Conservation (phyloP, 2,113 vertebrate species). For the Apus apus region DNA sequence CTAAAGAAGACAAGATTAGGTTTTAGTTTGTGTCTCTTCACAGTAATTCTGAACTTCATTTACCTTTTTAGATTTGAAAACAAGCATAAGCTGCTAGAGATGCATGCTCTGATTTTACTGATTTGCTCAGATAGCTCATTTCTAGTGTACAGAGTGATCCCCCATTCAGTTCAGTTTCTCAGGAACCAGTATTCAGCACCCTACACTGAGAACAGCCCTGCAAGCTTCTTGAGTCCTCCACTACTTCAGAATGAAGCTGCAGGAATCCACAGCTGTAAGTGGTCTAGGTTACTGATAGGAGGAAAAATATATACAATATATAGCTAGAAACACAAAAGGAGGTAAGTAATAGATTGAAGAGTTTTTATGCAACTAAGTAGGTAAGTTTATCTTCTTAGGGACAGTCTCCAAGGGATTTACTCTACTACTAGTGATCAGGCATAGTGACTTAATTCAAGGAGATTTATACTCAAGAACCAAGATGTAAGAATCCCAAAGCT, state of each 20-base stretch:
- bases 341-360: not conserved
- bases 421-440: not conserved
- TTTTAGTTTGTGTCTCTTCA: not conserved
- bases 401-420: not conserved
- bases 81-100: not conserved
- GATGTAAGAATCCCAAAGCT: not conserved
- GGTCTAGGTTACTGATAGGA: not conserved
- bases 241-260: not conserved
- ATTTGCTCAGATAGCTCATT: not conserved
- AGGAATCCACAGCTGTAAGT: not conserved
- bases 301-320: not conserved
- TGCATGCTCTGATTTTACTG: not conserved
- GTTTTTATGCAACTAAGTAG: not conserved
- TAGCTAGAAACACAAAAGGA: not conserved
- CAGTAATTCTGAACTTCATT: not conserved
- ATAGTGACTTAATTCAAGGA: not conserved
- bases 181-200: not conserved
- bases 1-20: slow-evolving; percentile 69
- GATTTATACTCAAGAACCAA: not conserved
- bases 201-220: not conserved
- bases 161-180: not conserved
- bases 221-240: not conserved
- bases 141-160: not conserved
- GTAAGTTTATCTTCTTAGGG: not conserved
- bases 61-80: slow-evolving; percentile 9